Percentiles rank a stretch among this genome's conserved stretches.
Conservation (phyloP, 2,797 vertebrate genomes). For the Hippopotamyrus pictus region DNA sequence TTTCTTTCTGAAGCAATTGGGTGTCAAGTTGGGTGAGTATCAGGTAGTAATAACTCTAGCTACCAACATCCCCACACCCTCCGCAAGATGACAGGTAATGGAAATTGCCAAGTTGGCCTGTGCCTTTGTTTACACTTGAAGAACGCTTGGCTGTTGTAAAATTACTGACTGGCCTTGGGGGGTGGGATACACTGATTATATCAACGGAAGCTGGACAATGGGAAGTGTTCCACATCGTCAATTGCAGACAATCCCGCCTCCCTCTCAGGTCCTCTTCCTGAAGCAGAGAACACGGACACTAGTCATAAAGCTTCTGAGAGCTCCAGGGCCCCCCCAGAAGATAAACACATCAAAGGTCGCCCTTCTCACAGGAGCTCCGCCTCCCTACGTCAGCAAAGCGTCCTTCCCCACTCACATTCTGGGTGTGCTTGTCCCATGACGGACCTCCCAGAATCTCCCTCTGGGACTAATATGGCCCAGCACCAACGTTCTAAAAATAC, state of each 20-base stretch:
- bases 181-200: constrained; percentile 16
- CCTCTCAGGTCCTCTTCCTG: constrained; percentile 42
- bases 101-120: neutral
- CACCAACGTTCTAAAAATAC: neutral
- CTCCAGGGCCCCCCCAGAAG: constrained; percentile 34
- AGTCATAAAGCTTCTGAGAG: constrained; percentile 37
- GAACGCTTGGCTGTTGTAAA: neutral
- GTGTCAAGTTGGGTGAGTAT: neutral
- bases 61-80: neutral
- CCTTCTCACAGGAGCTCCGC: constrained; percentile 42
- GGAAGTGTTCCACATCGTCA: constrained; percentile 29
- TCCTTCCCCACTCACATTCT: constrained; percentile 19
- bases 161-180: neutral
- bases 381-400: constrained; percentile 24
- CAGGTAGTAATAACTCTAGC: neutral
- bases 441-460: neutral
- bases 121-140: neutral
- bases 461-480: neutral
- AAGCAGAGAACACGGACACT: constrained; percentile 33
- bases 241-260: constrained; percentile 39
- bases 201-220: constrained; percentile 49
- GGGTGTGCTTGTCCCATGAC: neutral
- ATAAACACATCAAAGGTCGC: constrained; percentile 57
- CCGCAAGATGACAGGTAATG: neutral
- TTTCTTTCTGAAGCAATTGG: neutral